Percentiles rank a stretch among this genome's conserved stretches.
Conservation (phyloP, 2,113 vertebrate species). For the Leuciscus idus region DNA sequence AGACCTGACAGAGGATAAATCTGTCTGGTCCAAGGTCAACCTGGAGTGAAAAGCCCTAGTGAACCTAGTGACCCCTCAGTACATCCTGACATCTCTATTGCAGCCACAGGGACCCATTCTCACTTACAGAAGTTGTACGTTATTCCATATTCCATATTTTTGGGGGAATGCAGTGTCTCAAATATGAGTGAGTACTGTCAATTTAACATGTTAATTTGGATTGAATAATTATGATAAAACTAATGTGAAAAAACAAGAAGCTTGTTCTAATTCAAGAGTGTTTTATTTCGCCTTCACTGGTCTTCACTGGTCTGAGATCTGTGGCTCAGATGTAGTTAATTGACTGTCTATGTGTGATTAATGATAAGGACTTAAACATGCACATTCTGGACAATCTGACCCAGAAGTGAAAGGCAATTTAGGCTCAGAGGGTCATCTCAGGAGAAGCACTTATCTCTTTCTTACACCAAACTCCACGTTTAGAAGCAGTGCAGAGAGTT, state of each 20-base stretch:
- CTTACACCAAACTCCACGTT: slow-evolving; percentile 71
- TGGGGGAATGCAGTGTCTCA: background rate
- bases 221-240: background rate
- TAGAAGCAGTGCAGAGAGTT: slow-evolving; percentile 55
- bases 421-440: slow-evolving; percentile 72
- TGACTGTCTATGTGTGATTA: slow-evolving; percentile 80
- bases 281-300: slow-evolving; percentile 43
- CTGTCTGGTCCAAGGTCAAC: slow-evolving; percentile 80
- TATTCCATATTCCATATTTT: background rate
- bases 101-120: slow-evolving; percentile 60
- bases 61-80: slow-evolving; percentile 69
- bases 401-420: slow-evolving; percentile 75
- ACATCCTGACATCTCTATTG: slow-evolving; percentile 76
- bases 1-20: slow-evolving; percentile 75
- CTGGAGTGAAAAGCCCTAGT: slow-evolving; percentile 70
- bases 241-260: background rate
- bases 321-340: slow-evolving; percentile 73
- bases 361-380: slow-evolving; percentile 83
- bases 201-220: background rate
- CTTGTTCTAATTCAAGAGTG: background rate
- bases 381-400: slow-evolving; percentile 78
- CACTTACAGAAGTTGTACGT: background rate
- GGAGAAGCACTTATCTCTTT: slow-evolving; percentile 80
- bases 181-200: background rate
- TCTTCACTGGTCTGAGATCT: slow-evolving; percentile 46